Evolutionary conservation across 2,797 vertebrate genomes (phyloP).

Genomic region (Mycteria americana): DNA sequence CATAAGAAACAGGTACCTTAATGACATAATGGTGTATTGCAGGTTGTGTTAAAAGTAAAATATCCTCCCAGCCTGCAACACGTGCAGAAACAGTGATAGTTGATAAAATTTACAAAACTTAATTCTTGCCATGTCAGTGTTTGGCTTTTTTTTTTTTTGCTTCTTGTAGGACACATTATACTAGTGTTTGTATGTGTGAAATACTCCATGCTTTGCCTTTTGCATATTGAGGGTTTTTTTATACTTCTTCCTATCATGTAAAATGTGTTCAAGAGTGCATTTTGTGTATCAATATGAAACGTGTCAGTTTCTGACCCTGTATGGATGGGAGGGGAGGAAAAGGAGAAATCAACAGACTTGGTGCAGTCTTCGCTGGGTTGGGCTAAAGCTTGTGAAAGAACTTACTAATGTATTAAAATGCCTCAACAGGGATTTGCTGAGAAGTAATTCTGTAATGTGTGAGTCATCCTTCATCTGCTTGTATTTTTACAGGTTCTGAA

Average conservation of each 20-base stretch:
- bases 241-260: not conserved
- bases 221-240: not conserved
- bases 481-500: constrained; percentile 81
- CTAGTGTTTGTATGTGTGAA: not conserved
- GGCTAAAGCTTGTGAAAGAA: constrained; percentile 60
- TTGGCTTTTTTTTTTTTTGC: not conserved
- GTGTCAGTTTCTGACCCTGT: not conserved
- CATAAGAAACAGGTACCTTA: not conserved
- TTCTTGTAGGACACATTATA: not conserved
- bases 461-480: constrained; percentile 77
- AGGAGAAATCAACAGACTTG: not conserved
- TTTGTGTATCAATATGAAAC: not conserved
- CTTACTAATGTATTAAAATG: constrained; percentile 46
- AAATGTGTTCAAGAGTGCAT: not conserved
- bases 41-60: not conserved
- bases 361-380: constrained; percentile 32
- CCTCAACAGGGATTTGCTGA: constrained; percentile 68
- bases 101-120: not conserved
- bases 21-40: not conserved
- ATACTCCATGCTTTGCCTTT: not conserved
- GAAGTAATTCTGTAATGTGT: constrained; percentile 65
- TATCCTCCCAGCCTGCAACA: not conserved
- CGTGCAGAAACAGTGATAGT: not conserved
- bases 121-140: not conserved
- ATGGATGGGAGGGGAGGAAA: not conserved